Conservation (phyloP, 1,140 invertebrate species). For the Drosophila equinoxialis region DNA sequence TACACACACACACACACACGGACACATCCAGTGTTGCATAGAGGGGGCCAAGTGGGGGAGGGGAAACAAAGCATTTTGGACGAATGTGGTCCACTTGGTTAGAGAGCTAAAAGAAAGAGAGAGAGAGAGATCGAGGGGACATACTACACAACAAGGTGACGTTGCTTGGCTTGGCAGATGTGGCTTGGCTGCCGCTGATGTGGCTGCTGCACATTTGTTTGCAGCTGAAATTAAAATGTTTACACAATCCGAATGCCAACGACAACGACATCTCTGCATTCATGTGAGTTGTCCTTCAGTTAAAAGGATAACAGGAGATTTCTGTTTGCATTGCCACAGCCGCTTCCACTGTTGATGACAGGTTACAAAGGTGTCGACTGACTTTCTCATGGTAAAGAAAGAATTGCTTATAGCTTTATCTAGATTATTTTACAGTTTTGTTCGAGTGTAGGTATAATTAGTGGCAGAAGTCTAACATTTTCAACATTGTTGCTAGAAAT, state of each 20-base stretch:
- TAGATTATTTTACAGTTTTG: not conserved
- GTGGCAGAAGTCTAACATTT: not conserved
- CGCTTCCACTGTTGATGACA: conserved; percentile 35
- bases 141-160: conserved; percentile 12
- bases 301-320: conserved; percentile 39
- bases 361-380: conserved; percentile 13
- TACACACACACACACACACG: not conserved
- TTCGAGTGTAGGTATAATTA: not conserved
- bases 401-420: not conserved
- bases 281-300: conserved; percentile 53
- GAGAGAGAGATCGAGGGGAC: too few species aligned
- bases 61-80: conserved; percentile 14
- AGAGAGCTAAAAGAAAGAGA: not conserved
- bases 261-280: conserved; percentile 69
- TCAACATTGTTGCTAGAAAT: too few species aligned
- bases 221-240: conserved; percentile 79
- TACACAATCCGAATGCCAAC: conserved; percentile 75
- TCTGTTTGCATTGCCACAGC: conserved; percentile 20
- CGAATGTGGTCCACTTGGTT: conserved; percentile 20
- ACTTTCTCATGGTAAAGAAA: not conserved
- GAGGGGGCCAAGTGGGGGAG: not conserved
- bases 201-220: conserved; percentile 68
- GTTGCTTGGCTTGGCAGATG: conserved; percentile 49
- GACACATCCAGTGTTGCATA: not conserved
- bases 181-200: conserved; percentile 28